Evolutionary conservation across 2,113 vertebrate genomes (phyloP).

Genomic region (Cyphomyrus discorhynchus): DNA sequence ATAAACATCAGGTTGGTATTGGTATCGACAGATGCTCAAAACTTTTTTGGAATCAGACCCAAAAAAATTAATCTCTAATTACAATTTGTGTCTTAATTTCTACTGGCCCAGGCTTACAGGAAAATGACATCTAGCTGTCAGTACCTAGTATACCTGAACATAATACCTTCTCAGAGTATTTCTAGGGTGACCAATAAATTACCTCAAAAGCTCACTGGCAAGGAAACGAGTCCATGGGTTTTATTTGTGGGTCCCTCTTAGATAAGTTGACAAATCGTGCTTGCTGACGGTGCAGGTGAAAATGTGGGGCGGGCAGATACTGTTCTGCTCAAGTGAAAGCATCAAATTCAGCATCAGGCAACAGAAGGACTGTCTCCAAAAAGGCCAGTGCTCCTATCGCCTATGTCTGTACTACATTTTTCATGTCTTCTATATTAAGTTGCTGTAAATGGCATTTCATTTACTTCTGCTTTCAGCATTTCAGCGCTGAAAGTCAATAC

Average conservation of each 20-base stretch:
- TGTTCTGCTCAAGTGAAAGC: conserved; percentile 9
- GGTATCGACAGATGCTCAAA: not conserved
- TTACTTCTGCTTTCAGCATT: not conserved
- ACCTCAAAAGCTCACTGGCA: not conserved
- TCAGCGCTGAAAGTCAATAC: not conserved
- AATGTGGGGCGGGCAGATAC: not conserved
- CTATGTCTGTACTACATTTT: not conserved
- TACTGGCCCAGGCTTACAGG: not conserved
- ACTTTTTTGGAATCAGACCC: not conserved
- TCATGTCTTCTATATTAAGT: not conserved
- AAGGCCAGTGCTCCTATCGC: not conserved
- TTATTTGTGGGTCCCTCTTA: not conserved
- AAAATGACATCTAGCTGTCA: not conserved
- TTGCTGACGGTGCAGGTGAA: not conserved
- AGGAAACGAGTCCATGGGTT: not conserved
- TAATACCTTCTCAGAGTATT: not conserved
- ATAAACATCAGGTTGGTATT: not conserved
- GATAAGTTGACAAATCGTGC: not conserved
- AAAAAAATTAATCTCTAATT: not conserved
- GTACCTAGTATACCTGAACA: not conserved
- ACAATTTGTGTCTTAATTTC: not conserved
- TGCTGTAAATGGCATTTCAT: not conserved
- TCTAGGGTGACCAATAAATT: conserved; percentile 4
- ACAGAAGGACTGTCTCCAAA: not conserved
- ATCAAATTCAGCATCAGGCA: not conserved